Conservation (phyloP, 2,113 vertebrate genomes). For the Macquaria australasica region DNA sequence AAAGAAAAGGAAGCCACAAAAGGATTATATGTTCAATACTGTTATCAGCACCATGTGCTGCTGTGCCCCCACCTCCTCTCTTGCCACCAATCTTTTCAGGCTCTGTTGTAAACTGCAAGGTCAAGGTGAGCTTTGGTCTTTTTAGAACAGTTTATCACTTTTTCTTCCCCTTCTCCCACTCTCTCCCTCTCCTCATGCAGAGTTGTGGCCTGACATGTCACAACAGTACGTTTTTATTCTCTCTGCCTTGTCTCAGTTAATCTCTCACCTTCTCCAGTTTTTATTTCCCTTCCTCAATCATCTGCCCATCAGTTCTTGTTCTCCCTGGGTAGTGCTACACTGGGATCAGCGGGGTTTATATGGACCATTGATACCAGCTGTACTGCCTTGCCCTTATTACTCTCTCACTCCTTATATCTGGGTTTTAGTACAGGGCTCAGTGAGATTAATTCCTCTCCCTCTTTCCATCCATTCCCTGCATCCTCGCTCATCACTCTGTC, state of each 20-base stretch:
- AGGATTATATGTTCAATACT: constrained; percentile 39
- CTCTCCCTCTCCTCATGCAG: neutral
- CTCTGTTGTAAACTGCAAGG: constrained; percentile 12
- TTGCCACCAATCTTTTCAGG: neutral
- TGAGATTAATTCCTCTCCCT: constrained; percentile 10
- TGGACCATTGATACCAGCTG: constrained; percentile 12
- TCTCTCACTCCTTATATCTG: constrained; percentile 2
- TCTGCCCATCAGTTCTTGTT: neutral
- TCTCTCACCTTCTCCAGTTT: neutral
- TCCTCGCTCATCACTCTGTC: constrained; percentile 87
- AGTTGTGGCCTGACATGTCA: constrained; percentile 1
- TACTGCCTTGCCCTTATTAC: neutral
- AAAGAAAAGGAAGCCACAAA: constrained; percentile 40
- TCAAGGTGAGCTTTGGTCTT: constrained; percentile 15
- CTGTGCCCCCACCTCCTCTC: neutral
- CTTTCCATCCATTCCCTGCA: constrained; percentile 24
- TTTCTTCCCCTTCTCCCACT: neutral
- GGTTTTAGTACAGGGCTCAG: constrained; percentile 9
- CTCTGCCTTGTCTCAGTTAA: neutral
- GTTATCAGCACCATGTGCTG: constrained; percentile 23
- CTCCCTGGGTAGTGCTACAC: neutral
- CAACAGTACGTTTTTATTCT: neutral
- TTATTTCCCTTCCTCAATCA: constrained; percentile 10
- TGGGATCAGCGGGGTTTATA: constrained; percentile 20
- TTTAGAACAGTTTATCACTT: neutral